Conservation (phyloP, 1,140 invertebrate genomes). For the Gryllus bimaculatus region DNA sequence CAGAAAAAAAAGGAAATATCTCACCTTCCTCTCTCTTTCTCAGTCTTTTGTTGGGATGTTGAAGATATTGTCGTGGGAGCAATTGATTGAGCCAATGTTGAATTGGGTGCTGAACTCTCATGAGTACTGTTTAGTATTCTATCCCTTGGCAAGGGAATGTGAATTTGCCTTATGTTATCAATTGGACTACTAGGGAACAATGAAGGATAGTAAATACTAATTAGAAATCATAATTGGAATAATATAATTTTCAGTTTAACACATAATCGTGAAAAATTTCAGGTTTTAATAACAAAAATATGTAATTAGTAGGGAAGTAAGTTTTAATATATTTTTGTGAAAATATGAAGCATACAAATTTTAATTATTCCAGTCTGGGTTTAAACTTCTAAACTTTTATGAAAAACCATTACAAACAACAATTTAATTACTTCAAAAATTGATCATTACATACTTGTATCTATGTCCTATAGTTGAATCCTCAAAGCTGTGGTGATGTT, state of each 20-base stretch:
- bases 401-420: not conserved
- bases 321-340: not conserved
- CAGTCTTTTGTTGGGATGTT: not conserved
- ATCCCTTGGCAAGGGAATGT: not conserved
- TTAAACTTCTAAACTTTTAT: not conserved
- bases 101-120: not conserved
- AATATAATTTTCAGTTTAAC: not conserved
- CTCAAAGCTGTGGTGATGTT: not conserved
- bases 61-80: not conserved
- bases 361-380: too few species aligned
- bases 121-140: not conserved
- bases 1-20: not conserved
- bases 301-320: not conserved
- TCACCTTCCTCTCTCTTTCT: not conserved
- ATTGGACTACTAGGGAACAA: not conserved
- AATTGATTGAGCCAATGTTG: not conserved
- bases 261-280: not conserved
- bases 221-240: not conserved
- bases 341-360: not conserved
- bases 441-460: not conserved
- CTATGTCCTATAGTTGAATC: not conserved
- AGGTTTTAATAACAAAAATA: not conserved
- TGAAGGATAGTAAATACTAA: not conserved
- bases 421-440: not conserved
- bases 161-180: not conserved